Evolutionary conservation across 2,888 invertebrate species (phyloP), one percentile per base, ranked within the genome.

Genomic region (Tinea pellionella): DNA sequence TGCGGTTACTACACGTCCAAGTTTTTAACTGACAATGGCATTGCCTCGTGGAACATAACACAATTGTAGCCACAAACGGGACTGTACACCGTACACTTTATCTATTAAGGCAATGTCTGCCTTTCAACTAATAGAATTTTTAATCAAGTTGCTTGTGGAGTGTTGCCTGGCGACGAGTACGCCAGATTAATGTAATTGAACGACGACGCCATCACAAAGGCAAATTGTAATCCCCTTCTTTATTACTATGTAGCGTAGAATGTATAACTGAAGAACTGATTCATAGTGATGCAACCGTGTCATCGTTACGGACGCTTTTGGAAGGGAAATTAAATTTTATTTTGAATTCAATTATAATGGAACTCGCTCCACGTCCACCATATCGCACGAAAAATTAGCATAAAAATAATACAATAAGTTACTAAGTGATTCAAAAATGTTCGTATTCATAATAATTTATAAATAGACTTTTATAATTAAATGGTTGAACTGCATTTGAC

Each of bases 111-210:
- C 77, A 76, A 77, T 72, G 78, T 79, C 82, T 72, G 79, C 79
- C 78, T 85, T 86, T 83, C 76, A 81, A 84, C 83, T 85, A 87
- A 86, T 86, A 86, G 85, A 84, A 84, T 86, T 84, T 86, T 87
- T 85, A 86, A 86, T 86, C 84, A 86, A 80, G 83, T 84, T 78
- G 78, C 73, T 80, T 78, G 82, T 74, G 81, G 75, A 74, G 75
- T 72, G 60, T 57, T 59, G 72, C 71, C 70, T 65, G 73, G 71
- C 74, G 76, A 71, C 77, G 74, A 76, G 75, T 72, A 71, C 80
- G 77, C 78, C 81, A 78, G 82, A 84, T 84, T 86, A 86, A 87
- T 87, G 85, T 84, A 85, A 87, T 86, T 85, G 82, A 82, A 83
- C 79, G 77, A 83, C 79, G 77, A 78, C 77, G 81, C 76, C 77